A percentile compares a stretch with the other conserved stretches of the same genome.
Evolutionary conservation across 2,113 vertebrate genomes (phyloP).

Genomic region (Siphamia tubifer): DNA sequence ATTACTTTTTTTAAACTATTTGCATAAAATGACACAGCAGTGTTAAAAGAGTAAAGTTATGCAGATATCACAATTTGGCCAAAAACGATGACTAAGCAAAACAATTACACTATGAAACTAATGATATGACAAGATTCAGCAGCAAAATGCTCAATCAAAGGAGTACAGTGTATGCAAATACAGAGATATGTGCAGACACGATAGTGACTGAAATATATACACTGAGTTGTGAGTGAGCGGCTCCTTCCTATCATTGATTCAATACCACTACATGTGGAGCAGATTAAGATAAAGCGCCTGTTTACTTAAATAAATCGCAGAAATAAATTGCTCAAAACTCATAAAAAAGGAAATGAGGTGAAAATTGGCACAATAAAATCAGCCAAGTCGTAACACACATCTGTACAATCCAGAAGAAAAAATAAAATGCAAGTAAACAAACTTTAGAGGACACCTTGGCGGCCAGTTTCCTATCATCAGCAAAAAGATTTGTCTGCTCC

Average conservation of each 20-base stretch:
- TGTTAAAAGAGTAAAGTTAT: too few relatives aligned
- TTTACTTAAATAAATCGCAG: slow-evolving; percentile 20
- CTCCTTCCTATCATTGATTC: neutral
- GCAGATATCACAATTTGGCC: too few relatives aligned
- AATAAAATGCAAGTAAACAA: slow-evolving; percentile 35
- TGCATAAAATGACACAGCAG: too few relatives aligned
- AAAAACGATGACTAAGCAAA: too few relatives aligned
- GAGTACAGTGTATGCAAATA: neutral
- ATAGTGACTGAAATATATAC: neutral
- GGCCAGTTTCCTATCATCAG: slow-evolving; percentile 37
- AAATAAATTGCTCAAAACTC: slow-evolving; percentile 4
- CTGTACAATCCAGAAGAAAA: neutral
- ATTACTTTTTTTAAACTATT: too few relatives aligned
- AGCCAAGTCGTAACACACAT: neutral
- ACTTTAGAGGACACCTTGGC: slow-evolving; percentile 61
- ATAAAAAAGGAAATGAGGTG: slow-evolving; percentile 21
- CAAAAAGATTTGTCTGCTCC: slow-evolving; percentile 18
- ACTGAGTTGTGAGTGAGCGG: neutral
- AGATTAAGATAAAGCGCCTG: slow-evolving; percentile 14
- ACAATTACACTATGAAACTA: too few relatives aligned
- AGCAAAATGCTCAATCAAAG: too few relatives aligned
- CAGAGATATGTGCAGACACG: neutral
- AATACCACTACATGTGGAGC: slow-evolving; percentile 1
- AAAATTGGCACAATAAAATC: slow-evolving; percentile 17
- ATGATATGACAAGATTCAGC: too few relatives aligned